Evolutionary conservation across 2,888 invertebrate species (phyloP).

Genomic region (Eugnorisma glareosa): DNA sequence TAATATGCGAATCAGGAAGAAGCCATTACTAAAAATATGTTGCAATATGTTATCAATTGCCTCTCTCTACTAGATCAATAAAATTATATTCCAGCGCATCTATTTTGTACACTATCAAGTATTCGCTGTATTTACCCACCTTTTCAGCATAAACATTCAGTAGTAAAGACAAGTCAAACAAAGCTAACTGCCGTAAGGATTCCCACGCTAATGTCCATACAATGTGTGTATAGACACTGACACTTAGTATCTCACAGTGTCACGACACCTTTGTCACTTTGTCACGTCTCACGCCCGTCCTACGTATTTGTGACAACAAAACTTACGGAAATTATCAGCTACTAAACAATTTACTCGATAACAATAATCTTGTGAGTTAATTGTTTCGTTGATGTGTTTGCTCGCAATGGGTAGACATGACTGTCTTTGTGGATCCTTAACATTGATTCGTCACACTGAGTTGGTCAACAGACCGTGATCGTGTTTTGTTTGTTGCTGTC

Average conservation of each 20-base stretch:
- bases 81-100: background rate
- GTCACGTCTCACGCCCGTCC: constrained; percentile 43
- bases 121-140: constrained; percentile 30
- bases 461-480: background rate
- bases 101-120: background rate
- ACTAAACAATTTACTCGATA: background rate
- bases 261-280: constrained; percentile 74
- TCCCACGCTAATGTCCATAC: constrained; percentile 77
- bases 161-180: constrained; percentile 58
- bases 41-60: background rate
- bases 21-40: background rate
- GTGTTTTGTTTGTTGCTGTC: constrained; percentile 10
- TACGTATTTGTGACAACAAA: constrained; percentile 36
- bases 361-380: constrained; percentile 31
- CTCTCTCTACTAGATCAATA: background rate
- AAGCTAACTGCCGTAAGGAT: constrained; percentile 52
- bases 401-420: constrained; percentile 17
- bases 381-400: constrained; percentile 36
- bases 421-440: background rate
- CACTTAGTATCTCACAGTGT: constrained; percentile 72
- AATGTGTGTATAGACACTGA: constrained; percentile 68
- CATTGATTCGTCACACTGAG: background rate
- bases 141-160: constrained; percentile 53
- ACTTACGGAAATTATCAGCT: constrained; percentile 47
- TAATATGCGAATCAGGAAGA: background rate